Conservation (phyloP, 2,888 invertebrate species). For the Thymelicus lineola region DNA sequence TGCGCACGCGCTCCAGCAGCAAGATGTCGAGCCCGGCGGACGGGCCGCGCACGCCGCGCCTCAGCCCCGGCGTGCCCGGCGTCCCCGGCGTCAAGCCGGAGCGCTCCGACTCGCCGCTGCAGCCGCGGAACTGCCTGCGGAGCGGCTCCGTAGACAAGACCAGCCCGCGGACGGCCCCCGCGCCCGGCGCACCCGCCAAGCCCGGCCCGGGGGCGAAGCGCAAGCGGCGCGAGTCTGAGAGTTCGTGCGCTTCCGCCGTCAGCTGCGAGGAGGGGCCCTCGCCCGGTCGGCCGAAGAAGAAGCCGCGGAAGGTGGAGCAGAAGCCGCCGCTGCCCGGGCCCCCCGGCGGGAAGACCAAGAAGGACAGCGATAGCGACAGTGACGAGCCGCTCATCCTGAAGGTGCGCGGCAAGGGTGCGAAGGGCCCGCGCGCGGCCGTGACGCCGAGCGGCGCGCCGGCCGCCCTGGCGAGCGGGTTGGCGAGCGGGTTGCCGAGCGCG, state of each 20-base stretch:
- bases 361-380: constrained; percentile 91
- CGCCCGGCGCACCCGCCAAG: constrained; percentile 49
- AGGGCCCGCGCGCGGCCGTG: constrained; percentile 48
- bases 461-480: constrained; percentile 41
- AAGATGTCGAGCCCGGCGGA: constrained; percentile 88
- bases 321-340: constrained; percentile 80
- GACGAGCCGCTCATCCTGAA: constrained; percentile 92
- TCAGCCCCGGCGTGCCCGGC: constrained; percentile 65
- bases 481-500: constrained; percentile 49
- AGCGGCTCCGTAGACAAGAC: constrained; percentile 71
- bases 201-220: constrained; percentile 84
- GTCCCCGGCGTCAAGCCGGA: constrained; percentile 69
- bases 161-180: constrained; percentile 57
- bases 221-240: constrained; percentile 92
- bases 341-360: constrained; percentile 76
- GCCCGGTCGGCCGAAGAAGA: constrained; percentile 71
- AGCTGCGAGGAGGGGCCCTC: constrained; percentile 84
- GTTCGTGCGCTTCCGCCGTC: constrained; percentile 87
- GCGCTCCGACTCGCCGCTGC: constrained; percentile 68
- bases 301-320: constrained; percentile 62
- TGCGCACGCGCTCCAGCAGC: constrained; percentile 88
- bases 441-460: constrained; percentile 44
- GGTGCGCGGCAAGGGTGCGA: constrained; percentile 81
- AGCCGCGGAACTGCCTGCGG: constrained; percentile 61
- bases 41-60: constrained; percentile 72